Evolutionary conservation across 2,888 invertebrate species (phyloP).

Genomic region (Ormyrus labotus): DNA sequence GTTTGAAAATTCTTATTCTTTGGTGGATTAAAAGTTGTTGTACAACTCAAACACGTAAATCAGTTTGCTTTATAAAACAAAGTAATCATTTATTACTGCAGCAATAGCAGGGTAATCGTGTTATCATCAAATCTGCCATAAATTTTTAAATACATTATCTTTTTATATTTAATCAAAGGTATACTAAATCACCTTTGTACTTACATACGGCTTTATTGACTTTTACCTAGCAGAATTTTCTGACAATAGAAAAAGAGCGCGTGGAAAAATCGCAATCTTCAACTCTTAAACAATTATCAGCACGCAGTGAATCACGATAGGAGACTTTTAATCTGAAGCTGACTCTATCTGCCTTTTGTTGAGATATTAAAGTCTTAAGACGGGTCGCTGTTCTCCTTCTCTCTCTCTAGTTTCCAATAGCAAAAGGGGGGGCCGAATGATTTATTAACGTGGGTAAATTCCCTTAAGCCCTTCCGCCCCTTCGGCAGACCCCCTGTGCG

Average conservation of each 20-base stretch:
- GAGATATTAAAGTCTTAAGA: slow-evolving; percentile 50
- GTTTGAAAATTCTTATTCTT: no score
- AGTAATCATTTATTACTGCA: neutral
- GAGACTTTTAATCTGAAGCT: slow-evolving; percentile 36
- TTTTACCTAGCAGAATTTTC: no score
- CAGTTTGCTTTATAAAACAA: no score
- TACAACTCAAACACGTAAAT: no score
- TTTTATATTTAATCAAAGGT: neutral
- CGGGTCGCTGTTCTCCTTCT: neutral
- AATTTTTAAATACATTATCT: neutral
- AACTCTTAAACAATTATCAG: slow-evolving; percentile 26
- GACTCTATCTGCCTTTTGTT: slow-evolving; percentile 46
- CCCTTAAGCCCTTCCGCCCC: slow-evolving; percentile 33
- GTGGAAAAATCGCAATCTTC: neutral
- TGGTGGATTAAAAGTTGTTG: no score
- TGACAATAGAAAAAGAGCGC: no score
- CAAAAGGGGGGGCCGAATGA: slow-evolving; percentile 29
- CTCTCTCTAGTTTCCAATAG: slow-evolving; percentile 20
- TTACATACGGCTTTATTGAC: no score
- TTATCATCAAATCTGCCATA: neutral
- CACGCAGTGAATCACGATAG: slow-evolving; percentile 22
- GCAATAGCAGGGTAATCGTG: neutral
- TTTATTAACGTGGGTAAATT: slow-evolving; percentile 53
- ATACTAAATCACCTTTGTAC: neutral
- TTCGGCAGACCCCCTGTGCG: neutral